Conservation (phyloP, 2,113 vertebrate species). For the Pycnonotus jocosus region DNA sequence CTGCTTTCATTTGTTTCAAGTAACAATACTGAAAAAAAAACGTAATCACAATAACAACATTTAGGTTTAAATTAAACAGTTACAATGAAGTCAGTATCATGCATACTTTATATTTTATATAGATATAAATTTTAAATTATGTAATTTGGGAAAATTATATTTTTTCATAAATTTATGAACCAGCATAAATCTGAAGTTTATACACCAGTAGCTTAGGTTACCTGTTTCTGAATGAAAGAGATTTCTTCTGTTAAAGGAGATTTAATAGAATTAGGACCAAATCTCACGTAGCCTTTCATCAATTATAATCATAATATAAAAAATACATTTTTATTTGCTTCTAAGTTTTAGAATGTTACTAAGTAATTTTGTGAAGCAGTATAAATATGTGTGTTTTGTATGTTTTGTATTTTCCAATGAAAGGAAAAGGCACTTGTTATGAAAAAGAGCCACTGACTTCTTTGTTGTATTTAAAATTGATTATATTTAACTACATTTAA, state of each 20-base stretch:
- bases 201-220: background rate
- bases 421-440: background rate
- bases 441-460: conserved; percentile 9
- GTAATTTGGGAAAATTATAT: background rate
- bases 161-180: background rate
- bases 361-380: background rate
- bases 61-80: background rate
- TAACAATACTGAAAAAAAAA: background rate
- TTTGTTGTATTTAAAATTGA: conserved; percentile 48
- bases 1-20: background rate
- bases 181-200: background rate
- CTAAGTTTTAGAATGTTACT: background rate
- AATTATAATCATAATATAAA: background rate
- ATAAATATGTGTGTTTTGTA: conserved; percentile 41
- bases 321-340: background rate
- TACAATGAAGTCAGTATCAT: background rate
- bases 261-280: background rate
- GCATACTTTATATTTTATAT: background rate
- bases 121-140: background rate
- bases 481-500: conserved; percentile 40
- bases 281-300: background rate
- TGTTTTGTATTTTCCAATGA: conserved; percentile 56
- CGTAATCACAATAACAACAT: background rate
- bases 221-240: background rate
- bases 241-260: background rate